Evolutionary conservation across 1,140 invertebrate species (phyloP).

Genomic region (Eriocheir sinensis): DNA sequence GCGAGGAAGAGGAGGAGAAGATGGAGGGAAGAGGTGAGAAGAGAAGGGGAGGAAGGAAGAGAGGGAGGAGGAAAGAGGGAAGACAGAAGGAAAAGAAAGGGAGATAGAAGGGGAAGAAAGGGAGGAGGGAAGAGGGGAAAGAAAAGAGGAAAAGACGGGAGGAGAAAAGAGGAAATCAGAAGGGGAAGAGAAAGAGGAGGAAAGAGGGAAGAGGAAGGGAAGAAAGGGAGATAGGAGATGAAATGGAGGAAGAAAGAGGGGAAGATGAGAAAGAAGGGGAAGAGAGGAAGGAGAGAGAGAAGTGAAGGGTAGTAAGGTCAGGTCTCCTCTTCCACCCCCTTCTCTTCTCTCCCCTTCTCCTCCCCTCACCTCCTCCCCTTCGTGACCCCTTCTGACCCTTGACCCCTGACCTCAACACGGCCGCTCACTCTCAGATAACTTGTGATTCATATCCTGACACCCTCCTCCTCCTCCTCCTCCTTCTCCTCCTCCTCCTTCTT

Average conservation of each 20-base stretch:
- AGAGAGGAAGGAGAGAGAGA: neutral
- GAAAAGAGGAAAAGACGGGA: no score
- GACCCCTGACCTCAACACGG: neutral
- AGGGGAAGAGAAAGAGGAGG: no score
- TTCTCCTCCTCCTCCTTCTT: neutral
- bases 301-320: neutral
- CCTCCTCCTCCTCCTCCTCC: neutral
- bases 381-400: slow-evolving; percentile 23
- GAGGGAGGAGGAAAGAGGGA: neutral
- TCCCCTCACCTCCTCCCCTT: neutral
- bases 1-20: neutral
- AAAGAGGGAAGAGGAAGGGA: no score
- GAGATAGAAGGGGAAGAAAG: neutral
- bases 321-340: neutral
- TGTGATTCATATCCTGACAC: slow-evolving; percentile 59
- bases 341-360: neutral
- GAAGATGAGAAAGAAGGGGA: no score
- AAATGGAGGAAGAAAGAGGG: no score
- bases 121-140: no score
- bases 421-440: slow-evolving; percentile 38
- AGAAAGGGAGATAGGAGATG: no score
- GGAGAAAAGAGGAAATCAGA: no score
- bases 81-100: neutral
- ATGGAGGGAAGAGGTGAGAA: no score
- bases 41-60: neutral